Conservation (phyloP, 2,888 invertebrate genomes). For the Chymomyza fuscimana region DNA sequence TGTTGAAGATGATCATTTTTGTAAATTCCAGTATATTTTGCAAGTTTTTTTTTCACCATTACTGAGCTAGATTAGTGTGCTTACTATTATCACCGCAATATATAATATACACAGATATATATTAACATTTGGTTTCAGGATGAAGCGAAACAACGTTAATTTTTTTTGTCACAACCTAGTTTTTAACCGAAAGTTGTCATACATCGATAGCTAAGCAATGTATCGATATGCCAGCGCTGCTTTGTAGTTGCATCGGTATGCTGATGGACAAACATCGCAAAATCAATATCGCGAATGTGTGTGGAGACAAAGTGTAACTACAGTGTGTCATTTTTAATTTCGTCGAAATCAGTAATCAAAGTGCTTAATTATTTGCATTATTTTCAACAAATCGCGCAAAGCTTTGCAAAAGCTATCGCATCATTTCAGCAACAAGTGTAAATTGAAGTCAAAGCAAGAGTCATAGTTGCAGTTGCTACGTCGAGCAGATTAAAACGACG, state of each 20-base stretch:
- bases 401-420: constrained; percentile 61
- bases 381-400: constrained; percentile 47
- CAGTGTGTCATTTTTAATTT: constrained; percentile 62
- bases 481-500: neutral
- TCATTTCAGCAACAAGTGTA: constrained; percentile 26
- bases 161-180: too few relatives aligned
- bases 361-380: constrained; percentile 72
- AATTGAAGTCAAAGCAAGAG: constrained; percentile 18
- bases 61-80: too few relatives aligned
- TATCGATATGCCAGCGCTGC: neutral
- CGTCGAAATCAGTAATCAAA: constrained; percentile 52
- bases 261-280: neutral
- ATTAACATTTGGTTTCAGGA: too few relatives aligned
- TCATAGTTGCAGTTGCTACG: neutral
- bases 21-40: too few relatives aligned
- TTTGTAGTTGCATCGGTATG: neutral
- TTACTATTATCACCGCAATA: too few relatives aligned
- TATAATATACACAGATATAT: too few relatives aligned
- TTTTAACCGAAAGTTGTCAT: neutral
- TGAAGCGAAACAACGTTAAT: too few relatives aligned
- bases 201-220: neutral
- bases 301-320: neutral
- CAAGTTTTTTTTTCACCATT: too few relatives aligned
- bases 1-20: too few relatives aligned
- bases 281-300: neutral